Evolutionary conservation across 2,888 invertebrate genomes (phyloP), one percentile per base, ranked within the genome.

Genomic region (Agrochola lota): DNA sequence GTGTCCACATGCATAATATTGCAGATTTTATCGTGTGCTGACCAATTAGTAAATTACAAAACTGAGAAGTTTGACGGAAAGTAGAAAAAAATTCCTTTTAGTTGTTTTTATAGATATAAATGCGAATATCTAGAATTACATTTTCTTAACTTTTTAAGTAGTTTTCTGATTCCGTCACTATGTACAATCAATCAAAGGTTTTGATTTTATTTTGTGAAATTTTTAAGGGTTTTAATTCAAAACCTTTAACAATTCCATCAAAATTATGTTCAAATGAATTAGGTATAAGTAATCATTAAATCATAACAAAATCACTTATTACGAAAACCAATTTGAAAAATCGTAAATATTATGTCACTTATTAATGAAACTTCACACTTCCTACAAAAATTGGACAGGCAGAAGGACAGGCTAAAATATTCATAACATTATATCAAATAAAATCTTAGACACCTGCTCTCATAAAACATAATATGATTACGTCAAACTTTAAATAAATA

Each of bases 401-500:
- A 62, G 60, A 43, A 43, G 30, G 68, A 46, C 49, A 69, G 20
- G 5, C 8, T 66, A 40, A 71, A 80, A 71, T 68, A 84, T 74
- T 57, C 43, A 71, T 43, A 74, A 60, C 23, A 57, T 49, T 52
- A 60, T 55, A n/a, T 46, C n/a, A n/a, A n/a, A 49, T 80, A 46
- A 23, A 72, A 40, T 64, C 20, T 17, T 30, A 35, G 20, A 59
- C 87, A 88, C 82, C 86, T 88, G 88, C 63, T 81, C 57, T 11
- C 79, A 78, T 88, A 80, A 85, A 85, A 75, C 69, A 84, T 79
- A 77, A 62, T 63, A 85, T 71, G 40, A 71, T 70, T 77, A 70
- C 74, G 77, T 84, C 77, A 81, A 78, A 82, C 62, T 75, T 69
- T 63, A 74, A 71, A 7, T 79, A 82, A 77, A 79, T 73, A 17